Base-by-base conservation (phyloP, 2,888 invertebrate genomes). In the Ochropleura plecta region DNA sequence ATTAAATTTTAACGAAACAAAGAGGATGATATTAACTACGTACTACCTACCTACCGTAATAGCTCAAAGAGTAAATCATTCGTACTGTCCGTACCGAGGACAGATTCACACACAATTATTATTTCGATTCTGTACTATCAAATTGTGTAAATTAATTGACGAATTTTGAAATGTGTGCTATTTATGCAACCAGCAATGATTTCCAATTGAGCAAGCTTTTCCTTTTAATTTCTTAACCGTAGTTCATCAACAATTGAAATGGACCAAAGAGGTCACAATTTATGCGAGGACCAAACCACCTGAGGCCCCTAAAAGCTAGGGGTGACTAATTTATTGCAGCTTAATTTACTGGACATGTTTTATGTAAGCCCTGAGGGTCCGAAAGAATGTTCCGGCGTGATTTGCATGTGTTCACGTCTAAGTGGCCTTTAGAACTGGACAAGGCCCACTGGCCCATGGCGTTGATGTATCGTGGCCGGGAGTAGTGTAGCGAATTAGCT, bases 381-480 rank as follows among this genome's bases (percentile, higher is more conserved):
- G 88, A 92, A 95, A 94, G 94, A 94, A 95, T 94, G 93, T 92
- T 90, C 89, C 86, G 90, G 88, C 89, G 92, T 93, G 94, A 95
- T 95, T 95, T 95, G 95, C 95, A 95, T 95, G 94, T 93, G 90
- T 89, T 89, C 88, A 73, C 84, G 81, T 91, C 79, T 79, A 92
- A 93, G 91, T 91, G 91, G 87, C 83, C 90, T 88, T 86, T 84
- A 82, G 89, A 81, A 87, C 72, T 73, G 82, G 81, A 78, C 81
- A 79, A 63, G 83, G 89, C 88, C 79, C 78, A 59, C 30, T 76
- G 80, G 78, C 66, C 46, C 55, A 72, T 84, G 84, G 87, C 83
- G 81, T 81, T 82, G 86, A 84, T 82, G 80, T 75, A 82, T 81
- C 81, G 74, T 86, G 82, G 85, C 70, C n/a, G 59, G 55, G 74